Percentiles rank a stretch among this genome's conserved stretches.
These are phyloP conservation scores for Phaedon cochleariae DNA, from an alignment of 2,888 invertebrate genomes.

Conservation along the genomic window DNA sequence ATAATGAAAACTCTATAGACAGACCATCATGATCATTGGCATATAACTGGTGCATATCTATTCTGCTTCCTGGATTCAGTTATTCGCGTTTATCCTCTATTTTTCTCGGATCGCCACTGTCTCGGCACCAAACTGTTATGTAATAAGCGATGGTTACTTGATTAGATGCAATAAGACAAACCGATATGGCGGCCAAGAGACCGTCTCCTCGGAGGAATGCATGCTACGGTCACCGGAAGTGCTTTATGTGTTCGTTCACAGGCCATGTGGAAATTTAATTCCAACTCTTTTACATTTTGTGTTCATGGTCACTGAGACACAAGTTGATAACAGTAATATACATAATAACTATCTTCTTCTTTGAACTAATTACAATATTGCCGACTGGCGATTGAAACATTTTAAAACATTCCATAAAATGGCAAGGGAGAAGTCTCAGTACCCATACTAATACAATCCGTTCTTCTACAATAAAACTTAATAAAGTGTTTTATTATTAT, in stretches of 20 bases:
- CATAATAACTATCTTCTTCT: too few relatives aligned
- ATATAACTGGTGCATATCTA: too few relatives aligned
- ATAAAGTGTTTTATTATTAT: too few relatives aligned
- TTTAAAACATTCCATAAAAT: too few relatives aligned
- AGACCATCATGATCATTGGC: too few relatives aligned
- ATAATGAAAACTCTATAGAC: too few relatives aligned
- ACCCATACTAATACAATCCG: too few relatives aligned
- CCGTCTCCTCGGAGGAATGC: neutral
- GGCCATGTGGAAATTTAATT: neutral
- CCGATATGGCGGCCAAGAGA: neutral
- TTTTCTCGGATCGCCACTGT: neutral
- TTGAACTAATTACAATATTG: too few relatives aligned
- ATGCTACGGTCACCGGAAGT: conserved; percentile 10
- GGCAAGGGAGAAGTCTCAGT: too few relatives aligned
- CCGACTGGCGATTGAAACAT: too few relatives aligned
- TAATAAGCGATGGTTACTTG: neutral
- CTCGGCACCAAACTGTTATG: neutral
- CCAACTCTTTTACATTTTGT: neutral
- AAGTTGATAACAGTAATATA: neutral
- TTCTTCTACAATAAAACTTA: too few relatives aligned
- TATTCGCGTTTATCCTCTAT: neutral
- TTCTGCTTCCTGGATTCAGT: neutral
- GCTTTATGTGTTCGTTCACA: neutral
- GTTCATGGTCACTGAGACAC: neutral
- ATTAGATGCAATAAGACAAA: neutral